Evolutionary conservation across 2,797 vertebrate species (phyloP), one percentile per base, ranked within the genome.

Genomic region (Picus viridis): DNA sequence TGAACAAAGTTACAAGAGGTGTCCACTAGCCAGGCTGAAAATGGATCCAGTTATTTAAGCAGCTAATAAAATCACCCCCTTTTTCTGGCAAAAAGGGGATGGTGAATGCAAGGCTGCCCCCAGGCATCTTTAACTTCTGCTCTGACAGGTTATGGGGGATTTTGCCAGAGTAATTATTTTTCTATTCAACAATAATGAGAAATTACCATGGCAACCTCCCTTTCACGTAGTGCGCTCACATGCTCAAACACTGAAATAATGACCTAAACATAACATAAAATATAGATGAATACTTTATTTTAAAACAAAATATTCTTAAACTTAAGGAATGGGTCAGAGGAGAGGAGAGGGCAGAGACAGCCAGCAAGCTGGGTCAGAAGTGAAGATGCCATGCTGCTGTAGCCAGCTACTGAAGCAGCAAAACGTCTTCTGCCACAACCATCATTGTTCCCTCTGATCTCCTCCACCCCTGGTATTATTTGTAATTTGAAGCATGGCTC

Each of bases 81-180:
- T 87, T 65, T 91, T 85, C 90, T 65, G 62, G 9, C 88, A 93
- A 71, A 97, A 93, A 97, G 93, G 91, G 94, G 78, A 95, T 96
- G 85, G 94, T 67, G 88, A 96, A 95, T 89, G 97, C 89, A 94
- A 96, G 94, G 94, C 93, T 97, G 96, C 97, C 98, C 97, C 96
- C 96, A 92, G 81, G 97, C 98, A 98, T 97, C 97, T 97, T 97
- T 97, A 98, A 98, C 97, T 98, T 97, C 94, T 97, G 97, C 96
- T 96, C 96, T 98, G 98, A 98, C 98, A 98, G 98, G 98, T 98
- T 98, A 98, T 24, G 80, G 97, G 96, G 97, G 97, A 98, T 97
- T 98, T 98, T 97, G 97, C 98, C 98, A 98, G 96, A 97, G 97
- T 98, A 98, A 98, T 98, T 98, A 98, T 98, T 98, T 98, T 98